Evolutionary conservation across 92 coral and sea anemone species (phyloP), one percentile per base, ranked within the genome.

Genomic region (Parazoanthus darwini): DNA sequence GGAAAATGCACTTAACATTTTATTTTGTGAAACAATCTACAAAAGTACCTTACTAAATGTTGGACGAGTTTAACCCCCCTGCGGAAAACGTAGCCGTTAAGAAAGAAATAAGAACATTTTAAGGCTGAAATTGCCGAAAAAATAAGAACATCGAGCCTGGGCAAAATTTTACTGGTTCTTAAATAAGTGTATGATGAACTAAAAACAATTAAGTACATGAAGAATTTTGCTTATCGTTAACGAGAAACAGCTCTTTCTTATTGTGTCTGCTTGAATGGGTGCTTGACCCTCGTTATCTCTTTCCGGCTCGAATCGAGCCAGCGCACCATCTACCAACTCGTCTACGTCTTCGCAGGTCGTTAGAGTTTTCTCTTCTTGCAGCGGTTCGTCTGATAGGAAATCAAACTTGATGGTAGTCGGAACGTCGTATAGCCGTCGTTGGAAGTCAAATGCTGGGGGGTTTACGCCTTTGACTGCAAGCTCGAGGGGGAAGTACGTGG

Each of bases 251-350:
- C 33, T 29, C 33, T 29, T 29, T 29, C 33, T 29, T 29, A 67
- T 67, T 67, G 73, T 67, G 73, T 67, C 73, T 13, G 25, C 73
- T 67, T 67, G 73, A 67, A 67, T 67, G 26, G 26, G 73, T 67
- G 73, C 29, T 67, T 50, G 56, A 50, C 56, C 56, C 8, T 50
- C 56, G 10, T 13, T 50, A 13, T 50, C 56, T 13, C 8, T 13
- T 50, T 9, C 8, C 8, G 56, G 73, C 73, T 67, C 20, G 73
- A 67, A 67, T 29, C 13, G 26, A 67, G 73, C 26, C 4, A 67
- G 73, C 29, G 20, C 18, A 8, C 73, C 4, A 67, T 67, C 29
- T 67, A 67, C 29, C 26, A 67, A 67, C 26, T 67, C 73, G 33
- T 9, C 73, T 67, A 67, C 73, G 6, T 67, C 73, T 67, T 67